Evolutionary conservation across 2,797 vertebrate genomes (phyloP).

Genomic region (Dallia pectoralis): DNA sequence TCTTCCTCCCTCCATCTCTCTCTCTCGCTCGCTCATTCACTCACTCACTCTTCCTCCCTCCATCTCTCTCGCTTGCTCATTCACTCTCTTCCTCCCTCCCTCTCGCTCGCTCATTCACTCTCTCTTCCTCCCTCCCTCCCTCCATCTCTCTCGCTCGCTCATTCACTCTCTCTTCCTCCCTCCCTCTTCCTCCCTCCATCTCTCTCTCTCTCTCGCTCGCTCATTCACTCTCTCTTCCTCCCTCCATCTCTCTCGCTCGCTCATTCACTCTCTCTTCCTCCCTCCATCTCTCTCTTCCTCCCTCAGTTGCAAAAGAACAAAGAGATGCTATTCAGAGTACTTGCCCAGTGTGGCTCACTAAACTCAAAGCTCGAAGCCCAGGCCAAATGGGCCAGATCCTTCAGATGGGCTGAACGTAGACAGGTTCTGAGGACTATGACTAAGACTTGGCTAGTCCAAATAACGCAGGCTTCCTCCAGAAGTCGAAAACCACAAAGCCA

Average conservation of each 20-base stretch:
- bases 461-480: neutral
- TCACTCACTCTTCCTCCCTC: no score
- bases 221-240: no score
- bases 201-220: neutral
- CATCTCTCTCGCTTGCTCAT: no score
- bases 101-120: no score
- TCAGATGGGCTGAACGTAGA: neutral
- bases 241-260: no score
- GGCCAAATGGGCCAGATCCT: neutral
- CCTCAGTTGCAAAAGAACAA: slow-evolving; percentile 13
- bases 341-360: slow-evolving; percentile 5
- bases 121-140: neutral
- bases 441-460: neutral
- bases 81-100: neutral
- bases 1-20: neutral
- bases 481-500: neutral
- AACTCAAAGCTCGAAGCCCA: neutral
- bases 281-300: neutral
- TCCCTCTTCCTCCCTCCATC: neutral
- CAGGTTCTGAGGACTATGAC: neutral
- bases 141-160: neutral
- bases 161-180: no score
- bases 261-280: neutral
- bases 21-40: neutral
- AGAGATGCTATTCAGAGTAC: slow-evolving; percentile 11